Evolutionary conservation across 2,113 vertebrate species (phyloP), one percentile per base, ranked within the genome.

Genomic region (Nansenia antarctica): DNA sequence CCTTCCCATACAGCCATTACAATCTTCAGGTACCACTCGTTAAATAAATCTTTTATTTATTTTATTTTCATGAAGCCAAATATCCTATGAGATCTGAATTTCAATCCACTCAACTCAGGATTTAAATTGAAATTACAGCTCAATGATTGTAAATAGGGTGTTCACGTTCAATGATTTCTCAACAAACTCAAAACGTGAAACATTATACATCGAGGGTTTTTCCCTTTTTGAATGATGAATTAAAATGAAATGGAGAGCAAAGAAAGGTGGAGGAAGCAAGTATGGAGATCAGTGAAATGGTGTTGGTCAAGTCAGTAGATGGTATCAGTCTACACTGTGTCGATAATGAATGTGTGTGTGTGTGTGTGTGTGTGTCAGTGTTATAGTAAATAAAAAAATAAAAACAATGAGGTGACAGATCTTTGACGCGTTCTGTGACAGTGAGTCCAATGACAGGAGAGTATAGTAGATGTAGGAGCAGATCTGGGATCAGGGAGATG

Each of bases 381-480:
- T 37, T 24, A n/a, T 88, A 85, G 20, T 14, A 82, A 82, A 83
- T 68, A 81, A 62, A 82, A 86, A 71, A 73, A 61, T n/a, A 71
- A 52, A 76, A 63, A 84, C 68, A 49, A 35, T 52, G 20, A 35
- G 7, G 6, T 31, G 29, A 61, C 30, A 61, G 62, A 58, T 84
- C 63, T 66, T 66, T 65, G 69, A 69, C 61, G 72, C 20, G 59
- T 35, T 61, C 59, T 35, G 59, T 61, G 59, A 20, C 32, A 24
- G 54, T 14, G 54, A 30, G 54, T 57, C 54, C 27, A 9, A 29
- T 9, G 54, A 57, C 8, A 24, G 12, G 27, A 24, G 12, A 12
- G 27, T 9, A 24, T 11, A 30, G 30, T 31, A n/a, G 4, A 22
- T 22, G 49, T 53, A 31, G 20, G 5, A 30, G 55, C 30, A 32